Conservation (phyloP, 92 coral and sea anemone genomes). For the Blastomussa wellsi region DNA sequence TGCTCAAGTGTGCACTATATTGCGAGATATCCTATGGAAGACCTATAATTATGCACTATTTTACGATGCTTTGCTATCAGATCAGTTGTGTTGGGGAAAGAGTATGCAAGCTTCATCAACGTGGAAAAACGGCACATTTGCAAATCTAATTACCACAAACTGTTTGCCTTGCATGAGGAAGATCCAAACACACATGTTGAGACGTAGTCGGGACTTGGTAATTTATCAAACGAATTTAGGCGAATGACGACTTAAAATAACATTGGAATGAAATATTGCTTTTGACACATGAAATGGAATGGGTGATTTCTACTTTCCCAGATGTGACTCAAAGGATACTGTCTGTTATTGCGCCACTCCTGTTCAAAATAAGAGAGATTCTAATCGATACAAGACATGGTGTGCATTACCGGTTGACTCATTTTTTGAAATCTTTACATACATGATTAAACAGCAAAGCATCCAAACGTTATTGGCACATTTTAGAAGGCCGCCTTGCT, state of each 20-base stretch:
- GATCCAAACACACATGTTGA: conserved; percentile 7
- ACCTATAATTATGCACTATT: neutral
- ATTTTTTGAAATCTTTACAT: neutral
- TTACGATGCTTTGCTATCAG: neutral
- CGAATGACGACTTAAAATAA: conserved; percentile 4
- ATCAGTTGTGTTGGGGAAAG: neutral
- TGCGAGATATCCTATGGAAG: neutral
- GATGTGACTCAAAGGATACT: neutral
- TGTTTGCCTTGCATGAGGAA: neutral
- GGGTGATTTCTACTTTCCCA: conserved; percentile 17
- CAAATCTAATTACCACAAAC: conserved; percentile 26
- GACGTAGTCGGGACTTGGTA: neutral
- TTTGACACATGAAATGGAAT: conserved; percentile 9
- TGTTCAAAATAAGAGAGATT: neutral
- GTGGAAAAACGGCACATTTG: conserved; percentile 7
- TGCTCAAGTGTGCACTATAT: neutral
- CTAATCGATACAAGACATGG: neutral
- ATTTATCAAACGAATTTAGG: neutral
- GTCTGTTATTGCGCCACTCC: neutral
- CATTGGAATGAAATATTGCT: conserved; percentile 16
- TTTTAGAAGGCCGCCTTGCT: neutral
- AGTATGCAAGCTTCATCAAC: neutral
- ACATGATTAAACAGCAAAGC: neutral
- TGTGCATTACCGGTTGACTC: neutral
- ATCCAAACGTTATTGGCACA: neutral